Percentiles rank a stretch among this genome's conserved stretches.
Conservation (phyloP, 2,888 invertebrate species). For the Allophyes oxyacanthae region DNA sequence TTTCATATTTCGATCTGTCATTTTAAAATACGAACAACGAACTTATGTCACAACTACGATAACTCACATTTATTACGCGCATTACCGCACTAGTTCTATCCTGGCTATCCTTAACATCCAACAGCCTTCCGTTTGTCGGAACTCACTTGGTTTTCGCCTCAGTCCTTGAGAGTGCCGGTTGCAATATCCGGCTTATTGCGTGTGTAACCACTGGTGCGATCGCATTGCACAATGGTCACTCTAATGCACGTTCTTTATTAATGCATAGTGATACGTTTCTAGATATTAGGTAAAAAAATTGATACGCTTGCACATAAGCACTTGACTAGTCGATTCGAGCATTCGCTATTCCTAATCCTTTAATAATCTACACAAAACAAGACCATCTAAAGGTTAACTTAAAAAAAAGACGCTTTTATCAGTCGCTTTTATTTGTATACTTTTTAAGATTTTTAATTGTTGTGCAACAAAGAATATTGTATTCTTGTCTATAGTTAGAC, state of each 20-base stretch:
- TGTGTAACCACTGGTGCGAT: slow-evolving; percentile 55
- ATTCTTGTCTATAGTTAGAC: no score
- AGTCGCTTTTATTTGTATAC: no score
- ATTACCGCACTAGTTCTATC: slow-evolving; percentile 34
- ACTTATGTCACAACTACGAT: neutral
- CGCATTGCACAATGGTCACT: slow-evolving; percentile 56
- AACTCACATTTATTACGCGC: slow-evolving; percentile 22
- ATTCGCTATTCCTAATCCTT: no score
- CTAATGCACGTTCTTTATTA: slow-evolving; percentile 37
- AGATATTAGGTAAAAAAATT: slow-evolving; percentile 1
- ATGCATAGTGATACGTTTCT: slow-evolving; percentile 7
- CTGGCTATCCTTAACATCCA: slow-evolving; percentile 35
- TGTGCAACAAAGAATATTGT: no score
- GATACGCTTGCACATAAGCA: no score
- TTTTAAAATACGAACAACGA: no score
- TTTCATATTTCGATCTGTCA: neutral
- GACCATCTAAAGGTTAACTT: no score
- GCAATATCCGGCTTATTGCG: slow-evolving; percentile 72
- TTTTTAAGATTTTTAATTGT: no score
- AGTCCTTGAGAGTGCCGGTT: slow-evolving; percentile 54
- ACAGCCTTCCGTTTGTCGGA: slow-evolving; percentile 44
- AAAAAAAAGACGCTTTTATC: no score
- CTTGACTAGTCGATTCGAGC: no score
- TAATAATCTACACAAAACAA: no score
- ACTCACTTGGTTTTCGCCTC: slow-evolving; percentile 59